Evolutionary conservation across 2,888 invertebrate genomes (phyloP).

Genomic region (Brachypalpus laphriformis): DNA sequence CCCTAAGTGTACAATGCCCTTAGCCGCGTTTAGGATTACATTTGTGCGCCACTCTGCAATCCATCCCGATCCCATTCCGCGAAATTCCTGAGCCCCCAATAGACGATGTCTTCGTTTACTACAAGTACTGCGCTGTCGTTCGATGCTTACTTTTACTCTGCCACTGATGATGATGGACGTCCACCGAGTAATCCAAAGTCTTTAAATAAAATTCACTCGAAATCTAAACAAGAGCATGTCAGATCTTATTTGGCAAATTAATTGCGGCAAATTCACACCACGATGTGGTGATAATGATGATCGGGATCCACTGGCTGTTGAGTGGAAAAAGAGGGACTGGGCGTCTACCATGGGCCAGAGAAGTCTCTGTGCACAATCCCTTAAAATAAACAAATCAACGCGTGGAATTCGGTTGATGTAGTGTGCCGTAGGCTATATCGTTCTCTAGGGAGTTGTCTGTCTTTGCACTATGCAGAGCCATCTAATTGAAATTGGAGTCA

Average conservation of each 20-base stretch:
- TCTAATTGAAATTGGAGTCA: conserved; percentile 62
- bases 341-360: background rate
- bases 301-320: conserved; percentile 37
- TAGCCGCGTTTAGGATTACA: conserved; percentile 68
- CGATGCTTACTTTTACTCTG: background rate
- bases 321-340: conserved; percentile 3
- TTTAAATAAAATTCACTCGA: conserved; percentile 71
- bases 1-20: conserved; percentile 67
- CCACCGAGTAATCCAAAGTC: conserved; percentile 57
- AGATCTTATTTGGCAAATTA: conserved; percentile 74
- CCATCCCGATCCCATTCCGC: conserved; percentile 52
- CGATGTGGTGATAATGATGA: conserved; percentile 71
- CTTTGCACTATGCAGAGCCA: conserved; percentile 15
- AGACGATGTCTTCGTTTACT: conserved; percentile 32
- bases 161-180: conserved; percentile 71
- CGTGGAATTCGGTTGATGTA: conserved; percentile 43
- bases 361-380: conserved; percentile 12
- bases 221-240: conserved; percentile 73
- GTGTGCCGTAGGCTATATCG: conserved; percentile 2
- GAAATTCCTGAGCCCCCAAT: conserved; percentile 66
- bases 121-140: background rate
- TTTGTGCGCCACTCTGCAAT: conserved; percentile 31
- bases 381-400: conserved; percentile 64
- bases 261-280: conserved; percentile 73
- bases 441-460: conserved; percentile 9